Evolutionary conservation across 1,140 invertebrate species (phyloP).

Genomic region (Diorhabda carinulata): DNA sequence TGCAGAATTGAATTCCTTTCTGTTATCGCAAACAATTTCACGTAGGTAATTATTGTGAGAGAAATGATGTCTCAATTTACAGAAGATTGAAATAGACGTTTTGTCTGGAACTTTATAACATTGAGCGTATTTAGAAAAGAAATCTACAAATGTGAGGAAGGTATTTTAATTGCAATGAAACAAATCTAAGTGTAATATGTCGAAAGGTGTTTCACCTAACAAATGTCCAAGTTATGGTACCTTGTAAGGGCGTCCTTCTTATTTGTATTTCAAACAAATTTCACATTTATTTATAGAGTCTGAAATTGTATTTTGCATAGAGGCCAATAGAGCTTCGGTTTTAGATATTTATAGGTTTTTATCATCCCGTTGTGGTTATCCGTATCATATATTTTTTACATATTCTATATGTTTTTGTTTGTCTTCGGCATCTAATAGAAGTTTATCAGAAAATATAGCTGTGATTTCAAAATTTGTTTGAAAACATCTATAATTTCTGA

Average conservation of each 20-base stretch:
- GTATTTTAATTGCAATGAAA: too few species aligned
- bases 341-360: slow-evolving; percentile 25
- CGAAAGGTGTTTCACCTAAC: slow-evolving; percentile 34
- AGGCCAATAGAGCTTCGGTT: background rate
- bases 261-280: slow-evolving; percentile 29
- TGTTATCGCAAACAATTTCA: background rate
- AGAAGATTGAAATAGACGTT: background rate
- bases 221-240: slow-evolving; percentile 22
- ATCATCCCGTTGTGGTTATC: slow-evolving; percentile 26
- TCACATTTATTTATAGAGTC: slow-evolving; percentile 25
- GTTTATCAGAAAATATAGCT: background rate
- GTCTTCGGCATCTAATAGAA: slow-evolving; percentile 7
- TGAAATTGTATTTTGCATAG: slow-evolving; percentile 10
- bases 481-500: background rate
- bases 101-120: background rate
- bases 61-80: background rate
- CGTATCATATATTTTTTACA: slow-evolving; percentile 18
- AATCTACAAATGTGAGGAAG: too few species aligned
- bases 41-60: background rate
- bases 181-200: too few species aligned
- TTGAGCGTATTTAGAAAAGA: too few species aligned
- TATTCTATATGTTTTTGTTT: slow-evolving; percentile 15
- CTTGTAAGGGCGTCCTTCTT: slow-evolving; percentile 25
- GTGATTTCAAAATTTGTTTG: background rate
- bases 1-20: too few species aligned